A percentile compares a stretch with the other conserved stretches of the same genome.
phyloP scores from a whole-genome alignment of 2,113 vertebrate genomes.

The Thamnophis sirtalis region DNA sequence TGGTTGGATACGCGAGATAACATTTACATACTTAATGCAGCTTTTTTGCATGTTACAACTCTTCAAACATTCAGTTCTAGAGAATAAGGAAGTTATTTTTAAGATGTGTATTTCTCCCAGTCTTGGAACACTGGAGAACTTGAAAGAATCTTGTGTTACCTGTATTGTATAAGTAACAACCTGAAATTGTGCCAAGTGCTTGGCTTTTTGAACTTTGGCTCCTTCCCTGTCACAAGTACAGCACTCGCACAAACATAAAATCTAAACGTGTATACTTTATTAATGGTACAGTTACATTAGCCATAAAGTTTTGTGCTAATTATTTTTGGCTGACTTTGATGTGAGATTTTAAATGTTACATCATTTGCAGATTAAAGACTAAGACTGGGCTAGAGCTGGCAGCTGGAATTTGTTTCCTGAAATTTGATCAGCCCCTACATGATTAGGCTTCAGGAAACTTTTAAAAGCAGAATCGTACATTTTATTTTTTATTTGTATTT shows the following conservation, averaged over 20 bases:
- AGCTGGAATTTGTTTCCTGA: neutral
- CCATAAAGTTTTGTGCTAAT: neutral
- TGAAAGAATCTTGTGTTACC: constrained; percentile 4
- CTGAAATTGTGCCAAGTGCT: neutral
- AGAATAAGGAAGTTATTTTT: neutral
- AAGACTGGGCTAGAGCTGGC: neutral
- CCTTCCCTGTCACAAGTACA: neutral
- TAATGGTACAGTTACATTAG: neutral
- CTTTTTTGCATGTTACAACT: neutral
- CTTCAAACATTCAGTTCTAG: neutral
- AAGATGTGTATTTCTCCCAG: neutral
- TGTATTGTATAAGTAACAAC: neutral
- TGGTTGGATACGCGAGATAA: neutral
- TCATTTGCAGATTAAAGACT: neutral
- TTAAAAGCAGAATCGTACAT: neutral
- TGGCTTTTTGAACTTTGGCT: constrained; percentile 3
- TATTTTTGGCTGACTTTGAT: neutral
- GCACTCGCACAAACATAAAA: neutral
- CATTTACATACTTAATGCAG: neutral
- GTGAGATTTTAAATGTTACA: neutral
- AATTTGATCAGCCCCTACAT: neutral
- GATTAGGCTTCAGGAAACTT: neutral
- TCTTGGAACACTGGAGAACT: neutral
- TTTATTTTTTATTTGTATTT: neutral
- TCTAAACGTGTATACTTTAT: neutral